Conservation (phyloP, 37 sponge, comb jelly and placozoan species). For the Ephydatia muelleri region DNA sequence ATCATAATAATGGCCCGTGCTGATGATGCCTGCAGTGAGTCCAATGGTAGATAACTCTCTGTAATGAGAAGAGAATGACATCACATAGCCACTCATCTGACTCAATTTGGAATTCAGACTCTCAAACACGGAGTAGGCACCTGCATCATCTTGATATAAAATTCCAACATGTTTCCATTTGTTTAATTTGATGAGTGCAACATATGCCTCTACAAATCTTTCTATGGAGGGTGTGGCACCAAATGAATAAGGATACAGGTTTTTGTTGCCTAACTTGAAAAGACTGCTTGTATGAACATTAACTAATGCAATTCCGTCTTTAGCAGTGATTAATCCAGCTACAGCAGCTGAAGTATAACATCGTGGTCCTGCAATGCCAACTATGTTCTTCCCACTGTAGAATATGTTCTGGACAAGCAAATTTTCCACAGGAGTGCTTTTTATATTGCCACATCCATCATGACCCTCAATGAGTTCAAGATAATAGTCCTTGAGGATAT, state of each 20-base stretch:
- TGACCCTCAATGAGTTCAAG: constrained; percentile 32
- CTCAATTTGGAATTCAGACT: neutral
- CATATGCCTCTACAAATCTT: neutral
- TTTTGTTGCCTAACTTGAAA: neutral
- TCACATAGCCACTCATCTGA: neutral
- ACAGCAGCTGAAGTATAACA: constrained; percentile 25
- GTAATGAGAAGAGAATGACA: neutral
- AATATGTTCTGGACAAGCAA: neutral
- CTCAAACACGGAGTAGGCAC: neutral
- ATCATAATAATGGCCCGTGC: constrained; percentile 4
- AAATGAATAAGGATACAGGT: constrained; percentile 8
- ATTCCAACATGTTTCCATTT: constrained; percentile 17
- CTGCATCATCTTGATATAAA: constrained; percentile 7
- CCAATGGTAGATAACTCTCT: neutral
- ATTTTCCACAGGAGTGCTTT: neutral
- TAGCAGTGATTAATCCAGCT: neutral
- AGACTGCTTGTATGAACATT: constrained; percentile 18
- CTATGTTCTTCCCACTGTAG: neutral
- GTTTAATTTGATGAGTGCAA: constrained; percentile 9
- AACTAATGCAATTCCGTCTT: constrained; percentile 6
- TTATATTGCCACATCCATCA: constrained; percentile 21
- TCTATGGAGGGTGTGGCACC: constrained; percentile 19
- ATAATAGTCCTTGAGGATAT: constrained; percentile 11
- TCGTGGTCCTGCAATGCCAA: constrained; percentile 34
- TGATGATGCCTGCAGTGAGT: neutral